phyloP scores from a whole-genome alignment of 1,140 invertebrate genomes.

The Trialeurodes vaporariorum region DNA sequence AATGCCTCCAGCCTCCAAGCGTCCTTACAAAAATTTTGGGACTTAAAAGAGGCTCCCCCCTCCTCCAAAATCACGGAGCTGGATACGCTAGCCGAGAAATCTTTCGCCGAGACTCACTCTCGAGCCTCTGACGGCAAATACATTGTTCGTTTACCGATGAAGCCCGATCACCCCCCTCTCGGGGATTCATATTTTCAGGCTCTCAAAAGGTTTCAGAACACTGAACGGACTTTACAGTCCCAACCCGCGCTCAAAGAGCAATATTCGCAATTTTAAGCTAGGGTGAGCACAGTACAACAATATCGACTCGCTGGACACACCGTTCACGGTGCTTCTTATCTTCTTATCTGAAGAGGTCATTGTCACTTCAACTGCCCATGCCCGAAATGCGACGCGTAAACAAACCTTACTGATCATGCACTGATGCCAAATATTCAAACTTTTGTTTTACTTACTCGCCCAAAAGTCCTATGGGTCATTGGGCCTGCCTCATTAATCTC shows the following conservation, averaged over 20 bases:
- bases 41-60: conserved; percentile 7
- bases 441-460: too few relatives aligned
- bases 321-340: too few relatives aligned
- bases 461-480: too few relatives aligned
- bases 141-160: conserved; percentile 10
- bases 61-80: not conserved
- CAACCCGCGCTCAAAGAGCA: not conserved
- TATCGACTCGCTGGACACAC: too few relatives aligned
- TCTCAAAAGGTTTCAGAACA: not conserved
- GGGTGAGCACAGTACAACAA: too few relatives aligned
- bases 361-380: too few relatives aligned
- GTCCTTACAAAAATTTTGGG: conserved; percentile 8
- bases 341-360: too few relatives aligned
- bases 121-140: conserved; percentile 5
- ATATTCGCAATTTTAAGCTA: not conserved
- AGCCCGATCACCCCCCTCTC: not conserved
- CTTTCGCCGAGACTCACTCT: not conserved
- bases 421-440: too few relatives aligned
- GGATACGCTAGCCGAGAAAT: not conserved
- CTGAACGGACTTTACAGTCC: not conserved
- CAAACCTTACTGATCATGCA: too few relatives aligned
- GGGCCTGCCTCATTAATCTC: too few relatives aligned
- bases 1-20: too few relatives aligned
- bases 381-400: too few relatives aligned
- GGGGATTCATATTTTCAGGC: conserved; percentile 3